These are phyloP conservation scores for Apteryx mantelli DNA, from an alignment of 2,113 vertebrate genomes.

Conservation along the genomic window DNA sequence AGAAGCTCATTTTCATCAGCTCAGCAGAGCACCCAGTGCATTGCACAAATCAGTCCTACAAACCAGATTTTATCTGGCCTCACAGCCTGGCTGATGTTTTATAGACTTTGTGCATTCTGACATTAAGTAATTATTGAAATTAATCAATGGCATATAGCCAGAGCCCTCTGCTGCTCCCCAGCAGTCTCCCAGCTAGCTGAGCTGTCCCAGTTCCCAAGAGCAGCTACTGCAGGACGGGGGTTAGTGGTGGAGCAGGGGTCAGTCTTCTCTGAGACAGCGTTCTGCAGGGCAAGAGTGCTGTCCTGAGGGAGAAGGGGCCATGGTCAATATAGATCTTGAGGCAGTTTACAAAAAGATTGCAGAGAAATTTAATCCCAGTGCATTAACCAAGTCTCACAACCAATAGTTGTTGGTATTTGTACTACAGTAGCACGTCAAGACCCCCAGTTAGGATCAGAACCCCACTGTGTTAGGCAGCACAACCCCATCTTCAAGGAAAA, in stretches of 20 bases:
- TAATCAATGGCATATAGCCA: constrained; percentile 21
- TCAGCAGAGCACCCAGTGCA: not conserved
- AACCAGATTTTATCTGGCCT: constrained; percentile 26
- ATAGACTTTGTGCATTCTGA: constrained; percentile 14
- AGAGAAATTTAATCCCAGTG: constrained; percentile 12
- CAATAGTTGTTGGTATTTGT: not conserved
- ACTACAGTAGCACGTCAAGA: not conserved
- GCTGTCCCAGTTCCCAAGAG: not conserved
- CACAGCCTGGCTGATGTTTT: not conserved
- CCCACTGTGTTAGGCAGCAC: not conserved
- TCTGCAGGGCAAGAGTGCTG: not conserved
- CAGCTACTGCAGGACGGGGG: not conserved
- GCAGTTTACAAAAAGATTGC: not conserved
- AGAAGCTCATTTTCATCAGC: constrained; percentile 47
- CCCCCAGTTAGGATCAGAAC: not conserved
- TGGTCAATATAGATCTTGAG: not conserved
- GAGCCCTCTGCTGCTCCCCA: not conserved
- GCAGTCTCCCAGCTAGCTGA: not conserved
- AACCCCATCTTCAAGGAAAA: constrained; percentile 42
- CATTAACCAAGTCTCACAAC: not conserved
- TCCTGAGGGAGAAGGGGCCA: not conserved
- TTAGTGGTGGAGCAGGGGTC: not conserved
- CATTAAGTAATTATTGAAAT: constrained; percentile 46
- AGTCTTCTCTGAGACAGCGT: not conserved
- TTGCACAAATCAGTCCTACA: not conserved